Percentiles rank a stretch among this genome's conserved stretches.
Evolutionary conservation across 2,797 vertebrate genomes (phyloP).

Genomic region (Cirrhinus mrigala): DNA sequence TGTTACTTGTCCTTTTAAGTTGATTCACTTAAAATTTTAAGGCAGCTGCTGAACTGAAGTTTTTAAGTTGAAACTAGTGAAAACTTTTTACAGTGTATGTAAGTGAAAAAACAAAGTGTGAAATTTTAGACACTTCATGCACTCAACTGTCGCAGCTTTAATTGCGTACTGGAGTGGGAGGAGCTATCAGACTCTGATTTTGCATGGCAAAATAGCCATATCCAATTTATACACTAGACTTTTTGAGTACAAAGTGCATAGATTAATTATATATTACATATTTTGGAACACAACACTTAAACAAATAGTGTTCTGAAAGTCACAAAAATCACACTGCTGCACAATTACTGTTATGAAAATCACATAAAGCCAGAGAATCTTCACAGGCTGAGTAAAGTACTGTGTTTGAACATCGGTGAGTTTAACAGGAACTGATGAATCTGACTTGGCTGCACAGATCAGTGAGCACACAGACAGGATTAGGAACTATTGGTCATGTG

Average conservation of each 20-base stretch:
- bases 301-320: neutral
- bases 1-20: too few relatives aligned
- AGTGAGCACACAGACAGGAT: conserved; percentile 74
- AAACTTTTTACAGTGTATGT: too few relatives aligned
- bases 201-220: neutral
- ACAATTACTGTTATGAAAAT: conserved; percentile 8
- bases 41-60: too few relatives aligned
- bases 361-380: neutral
- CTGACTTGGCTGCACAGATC: conserved; percentile 74
- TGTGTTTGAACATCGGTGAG: conserved; percentile 70
- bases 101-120: neutral
- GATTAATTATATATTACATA: neutral
- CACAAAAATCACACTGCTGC: neutral
- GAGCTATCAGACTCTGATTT: neutral
- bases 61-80: too few relatives aligned
- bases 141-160: neutral
- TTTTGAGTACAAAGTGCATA: neutral
- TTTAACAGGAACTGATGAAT: conserved; percentile 73
- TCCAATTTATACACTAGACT: neutral
- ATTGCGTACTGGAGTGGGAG: neutral
- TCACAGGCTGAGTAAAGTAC: conserved; percentile 13
- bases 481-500: conserved; percentile 80
- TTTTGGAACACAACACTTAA: neutral
- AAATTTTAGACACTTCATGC: neutral
- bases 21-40: too few relatives aligned